Percentiles rank a stretch among this genome's conserved stretches.
Evolutionary conservation across 1,140 invertebrate genomes (phyloP).

Genomic region (fruit fly (Drosophila melanogaster)): DNA sequence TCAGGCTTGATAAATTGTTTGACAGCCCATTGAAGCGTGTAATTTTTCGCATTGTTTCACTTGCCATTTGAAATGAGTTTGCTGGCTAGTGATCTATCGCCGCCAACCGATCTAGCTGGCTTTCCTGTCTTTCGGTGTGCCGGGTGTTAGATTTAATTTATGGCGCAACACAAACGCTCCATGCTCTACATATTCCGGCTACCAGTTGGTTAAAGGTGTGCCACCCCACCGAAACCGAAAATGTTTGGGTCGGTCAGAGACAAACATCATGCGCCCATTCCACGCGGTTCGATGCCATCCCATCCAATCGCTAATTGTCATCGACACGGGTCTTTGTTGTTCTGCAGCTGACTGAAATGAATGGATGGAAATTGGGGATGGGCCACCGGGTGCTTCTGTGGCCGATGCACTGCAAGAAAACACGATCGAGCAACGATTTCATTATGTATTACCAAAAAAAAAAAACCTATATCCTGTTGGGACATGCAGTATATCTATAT

Average conservation of each 20-base stretch:
- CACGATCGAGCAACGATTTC: neutral
- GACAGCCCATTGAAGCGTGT: constrained; percentile 44
- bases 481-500: no score
- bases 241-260: constrained; percentile 54
- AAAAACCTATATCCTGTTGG: neutral
- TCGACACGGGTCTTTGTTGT: constrained; percentile 77
- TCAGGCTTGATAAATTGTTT: constrained; percentile 50
- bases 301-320: constrained; percentile 78
- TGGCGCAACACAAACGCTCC: constrained; percentile 71
- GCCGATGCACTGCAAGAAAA: constrained; percentile 8
- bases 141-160: constrained; percentile 81
- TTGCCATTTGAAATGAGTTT: constrained; percentile 50
- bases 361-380: constrained; percentile 69
- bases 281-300: constrained; percentile 40
- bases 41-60: constrained; percentile 55
- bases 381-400: constrained; percentile 30
- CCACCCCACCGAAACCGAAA: constrained; percentile 13
- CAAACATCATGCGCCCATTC: constrained; percentile 22
- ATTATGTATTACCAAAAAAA: no score
- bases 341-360: constrained; percentile 59
- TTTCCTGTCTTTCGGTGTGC: constrained; percentile 20
- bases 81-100: constrained; percentile 26
- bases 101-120: constrained; percentile 48
- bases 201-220: constrained; percentile 52
- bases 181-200: constrained; percentile 78